Base-by-base conservation (phyloP, 1,140 invertebrate species). In the Mesaphorura yosii region DNA sequence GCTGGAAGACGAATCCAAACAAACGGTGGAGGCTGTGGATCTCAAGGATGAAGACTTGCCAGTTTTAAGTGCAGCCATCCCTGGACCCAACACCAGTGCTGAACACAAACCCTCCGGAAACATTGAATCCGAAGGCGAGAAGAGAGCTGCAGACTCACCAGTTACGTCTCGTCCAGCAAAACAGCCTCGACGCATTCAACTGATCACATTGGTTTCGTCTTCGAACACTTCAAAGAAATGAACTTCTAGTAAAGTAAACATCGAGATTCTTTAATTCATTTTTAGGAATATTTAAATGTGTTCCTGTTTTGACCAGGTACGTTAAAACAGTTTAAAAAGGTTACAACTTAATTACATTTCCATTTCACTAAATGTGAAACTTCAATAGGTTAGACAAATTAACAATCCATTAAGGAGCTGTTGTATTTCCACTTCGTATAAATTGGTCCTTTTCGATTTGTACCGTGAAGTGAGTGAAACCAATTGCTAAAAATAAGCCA, bases 371-470 rank as follows among this genome's bases (percentile, higher is more conserved):
- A n/a, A n/a, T n/a, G n/a, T n/a, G n/a, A n/a, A n/a, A n/a, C n/a
- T n/a, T n/a, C n/a, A n/a, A n/a, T n/a, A n/a, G n/a, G n/a, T n/a
- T n/a, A n/a, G n/a, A n/a, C n/a, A n/a, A n/a, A n/a, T n/a, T n/a
- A n/a, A n/a, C n/a, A n/a, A n/a, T n/a, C n/a, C n/a, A n/a, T n/a
- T n/a, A n/a, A n/a, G n/a, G n/a, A n/a, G n/a, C n/a, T n/a, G n/a
- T n/a, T n/a, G n/a, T n/a, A n/a, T n/a, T n/a, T n/a, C n/a, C n/a
- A n/a, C n/a, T n/a, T n/a, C n/a, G n/a, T n/a, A n/a, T n/a, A n/a
- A n/a, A 60, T 27, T 57, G 55, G 28, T 60, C 55, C 37, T 60
- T 60, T 48, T 60, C 59, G 1, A 60, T 27, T 39, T 60, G 59
- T 0, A 48, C 53, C 25, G 55, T 57, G 45, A 60, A 60, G 48